Percentiles rank a stretch among this genome's conserved stretches.
phyloP scores from a whole-genome alignment of 2,888 invertebrate genomes.

The Fissipunctia ypsillon region DNA sequence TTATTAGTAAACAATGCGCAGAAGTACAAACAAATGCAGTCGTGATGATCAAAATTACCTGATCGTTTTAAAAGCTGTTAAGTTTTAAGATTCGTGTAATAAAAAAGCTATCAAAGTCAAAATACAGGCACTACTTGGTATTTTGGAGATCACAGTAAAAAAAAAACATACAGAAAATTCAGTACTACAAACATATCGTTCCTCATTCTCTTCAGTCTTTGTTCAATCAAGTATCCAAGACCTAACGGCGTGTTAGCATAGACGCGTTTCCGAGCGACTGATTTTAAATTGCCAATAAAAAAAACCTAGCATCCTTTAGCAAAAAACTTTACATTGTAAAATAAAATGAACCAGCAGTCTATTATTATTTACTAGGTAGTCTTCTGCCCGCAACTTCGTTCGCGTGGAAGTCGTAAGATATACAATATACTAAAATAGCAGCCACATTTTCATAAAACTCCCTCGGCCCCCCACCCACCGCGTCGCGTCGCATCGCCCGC shows the following conservation, averaged over 20 bases:
- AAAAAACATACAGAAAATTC: background rate
- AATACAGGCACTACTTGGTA: background rate
- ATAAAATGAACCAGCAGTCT: background rate
- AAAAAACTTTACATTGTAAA: conserved; percentile 20
- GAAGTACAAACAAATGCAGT: background rate
- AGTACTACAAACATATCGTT: background rate
- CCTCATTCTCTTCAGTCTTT: conserved; percentile 4
- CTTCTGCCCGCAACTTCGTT: background rate
- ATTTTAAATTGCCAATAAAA: conserved; percentile 28
- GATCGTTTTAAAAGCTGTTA: background rate
- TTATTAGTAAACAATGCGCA: background rate
- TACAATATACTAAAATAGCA: background rate
- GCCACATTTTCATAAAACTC: background rate
- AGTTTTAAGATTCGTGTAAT: no score
- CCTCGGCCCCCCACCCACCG: background rate
- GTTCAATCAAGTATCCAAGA: conserved; percentile 29
- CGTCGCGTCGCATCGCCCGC: background rate
- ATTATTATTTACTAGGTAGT: background rate
- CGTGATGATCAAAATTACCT: background rate
- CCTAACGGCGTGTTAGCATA: conserved; percentile 11
- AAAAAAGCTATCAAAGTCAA: background rate
- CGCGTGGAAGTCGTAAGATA: background rate
- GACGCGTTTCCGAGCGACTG: conserved; percentile 28
- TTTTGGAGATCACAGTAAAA: background rate
- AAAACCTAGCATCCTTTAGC: background rate